phyloP scores from a whole-genome alignment of 2,113 vertebrate genomes.

The Xenopus laevis region DNA sequence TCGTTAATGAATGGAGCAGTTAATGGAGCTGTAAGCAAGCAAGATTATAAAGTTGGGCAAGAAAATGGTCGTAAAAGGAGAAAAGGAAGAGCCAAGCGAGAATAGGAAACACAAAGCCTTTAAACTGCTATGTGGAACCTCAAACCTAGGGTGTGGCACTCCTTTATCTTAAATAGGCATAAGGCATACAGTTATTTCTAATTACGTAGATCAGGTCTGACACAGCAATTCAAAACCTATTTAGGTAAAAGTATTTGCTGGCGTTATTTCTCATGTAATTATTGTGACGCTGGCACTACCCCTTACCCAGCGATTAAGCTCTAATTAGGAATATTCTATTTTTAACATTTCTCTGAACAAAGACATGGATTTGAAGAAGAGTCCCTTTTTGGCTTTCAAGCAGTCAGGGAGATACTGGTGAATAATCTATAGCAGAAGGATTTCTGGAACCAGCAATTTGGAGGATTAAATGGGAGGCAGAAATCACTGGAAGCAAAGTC shows the following conservation, averaged over 20 bases:
- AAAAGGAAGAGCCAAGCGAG: slow-evolving; percentile 91
- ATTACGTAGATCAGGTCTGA: slow-evolving; percentile 71
- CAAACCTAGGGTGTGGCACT: slow-evolving; percentile 20
- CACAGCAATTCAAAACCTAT: slow-evolving; percentile 48
- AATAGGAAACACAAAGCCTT: slow-evolving; percentile 75
- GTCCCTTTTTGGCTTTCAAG: slow-evolving; percentile 8
- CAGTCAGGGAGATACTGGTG: slow-evolving; percentile 10
- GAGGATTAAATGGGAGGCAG: slow-evolving; percentile 59
- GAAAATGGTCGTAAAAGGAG: slow-evolving; percentile 85
- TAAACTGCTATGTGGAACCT: slow-evolving; percentile 55
- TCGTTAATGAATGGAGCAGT: slow-evolving; percentile 51
- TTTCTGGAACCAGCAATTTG: slow-evolving; percentile 53
- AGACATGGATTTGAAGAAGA: slow-evolving; percentile 1
- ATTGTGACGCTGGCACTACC: background rate
- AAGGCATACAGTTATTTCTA: slow-evolving; percentile 56
- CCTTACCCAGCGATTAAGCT: slow-evolving; percentile 1
- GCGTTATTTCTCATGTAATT: slow-evolving; percentile 3
- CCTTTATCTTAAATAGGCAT: background rate
- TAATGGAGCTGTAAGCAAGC: slow-evolving; percentile 70
- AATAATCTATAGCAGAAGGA: slow-evolving; percentile 56
- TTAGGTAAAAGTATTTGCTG: slow-evolving; percentile 5
- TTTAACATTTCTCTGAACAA: slow-evolving; percentile 12
- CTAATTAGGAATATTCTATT: slow-evolving; percentile 21
- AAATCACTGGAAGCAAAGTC: slow-evolving; percentile 56
- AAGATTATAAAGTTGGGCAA: slow-evolving; percentile 68